These are phyloP conservation scores for Alaudala cheleensis DNA, from an alignment of 2,113 vertebrate species.

Conservation along the genomic window DNA sequence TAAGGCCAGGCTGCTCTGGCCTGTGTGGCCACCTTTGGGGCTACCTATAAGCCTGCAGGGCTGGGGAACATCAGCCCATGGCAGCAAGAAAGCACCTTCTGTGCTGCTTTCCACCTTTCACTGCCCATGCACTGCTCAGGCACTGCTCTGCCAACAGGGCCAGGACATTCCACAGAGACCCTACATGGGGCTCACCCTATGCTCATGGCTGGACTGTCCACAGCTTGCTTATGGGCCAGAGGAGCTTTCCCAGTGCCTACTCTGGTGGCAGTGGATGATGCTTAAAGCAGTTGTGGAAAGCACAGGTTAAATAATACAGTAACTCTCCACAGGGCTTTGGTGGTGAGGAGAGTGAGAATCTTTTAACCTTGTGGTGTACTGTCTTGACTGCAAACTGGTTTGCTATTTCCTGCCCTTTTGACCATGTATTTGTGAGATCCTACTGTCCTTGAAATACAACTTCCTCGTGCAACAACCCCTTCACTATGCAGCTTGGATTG, in stretches of 20 bases:
- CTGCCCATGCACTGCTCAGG: fast-evolving
- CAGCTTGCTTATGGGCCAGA: not conserved
- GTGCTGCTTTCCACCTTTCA: not conserved
- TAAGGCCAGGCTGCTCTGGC: not conserved
- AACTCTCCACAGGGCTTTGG: not conserved
- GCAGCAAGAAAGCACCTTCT: not conserved
- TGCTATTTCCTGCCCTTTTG: not conserved
- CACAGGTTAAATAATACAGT: not conserved
- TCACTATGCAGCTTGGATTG: not conserved
- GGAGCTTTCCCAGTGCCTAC: not conserved
- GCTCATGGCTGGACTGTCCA: not conserved
- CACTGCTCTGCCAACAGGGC: not conserved
- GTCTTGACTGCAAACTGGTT: not conserved
- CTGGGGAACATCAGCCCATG: not conserved
- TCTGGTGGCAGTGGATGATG: not conserved
- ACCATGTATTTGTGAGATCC: not conserved
- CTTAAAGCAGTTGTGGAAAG: not conserved
- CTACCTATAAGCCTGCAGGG: not conserved
- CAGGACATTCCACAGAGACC: not conserved
- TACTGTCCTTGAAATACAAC: not conserved
- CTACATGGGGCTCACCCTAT: fast-evolving
- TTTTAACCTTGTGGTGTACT: not conserved
- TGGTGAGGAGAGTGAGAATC: not conserved
- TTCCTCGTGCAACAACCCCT: not conserved
- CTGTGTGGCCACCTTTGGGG: not conserved